Base-by-base conservation (phyloP, 2,888 invertebrate species). In the Drosophila stalkeri region DNA sequence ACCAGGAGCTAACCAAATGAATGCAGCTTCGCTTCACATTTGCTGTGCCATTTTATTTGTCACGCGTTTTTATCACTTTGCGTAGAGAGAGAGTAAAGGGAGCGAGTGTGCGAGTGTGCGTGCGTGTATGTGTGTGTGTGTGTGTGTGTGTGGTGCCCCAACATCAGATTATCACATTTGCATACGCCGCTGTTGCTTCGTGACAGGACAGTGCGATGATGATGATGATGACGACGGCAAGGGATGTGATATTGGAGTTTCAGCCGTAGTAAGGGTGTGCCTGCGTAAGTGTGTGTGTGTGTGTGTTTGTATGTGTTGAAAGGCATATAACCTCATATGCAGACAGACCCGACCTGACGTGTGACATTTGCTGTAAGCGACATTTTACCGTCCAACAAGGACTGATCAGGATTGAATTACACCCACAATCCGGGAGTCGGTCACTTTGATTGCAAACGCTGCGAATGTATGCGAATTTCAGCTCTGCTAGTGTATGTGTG, bases 391-490 rank as follows among this genome's bases (percentile, higher is more conserved):
- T 76, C 82, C 88, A 89, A 87, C 63, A 66, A 72, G 74, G 76
- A 76, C 90, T 91, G 89, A 91, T 91, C 88, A 81, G 86, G 82
- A 91, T 89, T 89, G 83, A 91, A 91, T 89, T 91, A 91, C 90
- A 89, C 81, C 83, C 86, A 85, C 84, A 86, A 86, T 86, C 90
- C 89, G 82, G 72, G 90, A 86, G 75, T 84, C 75, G 90, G 90
- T 85, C 85, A 89, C 89, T 86, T 86, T 86, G 86, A 86, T 86
- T 86, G 89, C 89, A 80, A 88, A 80, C 70, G 59, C 79, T 68
- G 67, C 61, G 81, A 68, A 70, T 77, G 75, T 67, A 72, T 71
- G 68, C 56, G 76, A 74, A 72, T 78, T 72, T 47, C 23, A 35
- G 46, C 31, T 60, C 27, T 37, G 23, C 44, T 23, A 43, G 14